Evolutionary conservation across 2,797 vertebrate genomes (phyloP).

Genomic region (Otolemur crassicaudatus): DNA sequence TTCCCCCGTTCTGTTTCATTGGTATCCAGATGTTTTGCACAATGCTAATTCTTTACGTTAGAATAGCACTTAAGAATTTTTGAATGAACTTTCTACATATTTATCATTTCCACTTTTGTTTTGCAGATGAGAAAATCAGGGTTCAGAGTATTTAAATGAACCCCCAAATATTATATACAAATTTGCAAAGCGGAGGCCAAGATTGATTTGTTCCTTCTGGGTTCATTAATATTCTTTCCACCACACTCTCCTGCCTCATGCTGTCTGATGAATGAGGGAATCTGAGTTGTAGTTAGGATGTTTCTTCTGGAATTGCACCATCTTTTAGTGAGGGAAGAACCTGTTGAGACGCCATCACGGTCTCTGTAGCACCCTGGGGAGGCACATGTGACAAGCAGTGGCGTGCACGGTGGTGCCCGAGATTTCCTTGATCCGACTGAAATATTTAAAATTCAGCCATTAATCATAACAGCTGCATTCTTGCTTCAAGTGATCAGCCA

Average conservation of each 20-base stretch:
- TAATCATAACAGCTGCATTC: conserved; percentile 81
- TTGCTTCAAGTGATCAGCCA: conserved; percentile 82
- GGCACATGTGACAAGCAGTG: conserved; percentile 52
- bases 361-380: conserved; percentile 67
- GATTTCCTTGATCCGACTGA: conserved; percentile 75
- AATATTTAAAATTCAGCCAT: conserved; percentile 84
- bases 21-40: neutral
- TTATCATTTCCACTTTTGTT: neutral
- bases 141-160: neutral
- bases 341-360: conserved; percentile 60
- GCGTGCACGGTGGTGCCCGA: neutral
- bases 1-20: neutral
- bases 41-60: neutral
- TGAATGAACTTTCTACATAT: neutral
- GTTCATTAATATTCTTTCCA: neutral
- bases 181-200: neutral
- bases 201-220: neutral
- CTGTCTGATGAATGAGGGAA: conserved; percentile 44
- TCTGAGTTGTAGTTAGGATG: neutral
- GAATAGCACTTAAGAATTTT: neutral
- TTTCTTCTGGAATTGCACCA: conserved; percentile 5
- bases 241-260: neutral
- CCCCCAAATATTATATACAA: neutral
- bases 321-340: conserved; percentile 71
- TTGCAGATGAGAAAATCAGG: neutral